phyloP scores from a whole-genome alignment of 2,888 invertebrate genomes.

The Listrodromus nycthemerus region DNA sequence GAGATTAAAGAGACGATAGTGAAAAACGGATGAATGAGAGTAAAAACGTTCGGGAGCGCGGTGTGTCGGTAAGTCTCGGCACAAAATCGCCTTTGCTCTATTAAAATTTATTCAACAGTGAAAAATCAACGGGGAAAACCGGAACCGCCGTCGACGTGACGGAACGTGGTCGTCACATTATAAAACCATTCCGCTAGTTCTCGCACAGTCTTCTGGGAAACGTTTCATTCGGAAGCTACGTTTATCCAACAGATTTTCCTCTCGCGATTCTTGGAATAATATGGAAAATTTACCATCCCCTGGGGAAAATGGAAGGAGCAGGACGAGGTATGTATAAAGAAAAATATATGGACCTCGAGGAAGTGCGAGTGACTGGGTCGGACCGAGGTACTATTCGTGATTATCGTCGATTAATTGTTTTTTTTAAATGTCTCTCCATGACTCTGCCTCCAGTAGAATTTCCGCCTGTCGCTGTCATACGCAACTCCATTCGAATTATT shows the following conservation, averaged over 20 bases:
- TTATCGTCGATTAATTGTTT: conserved; percentile 21
- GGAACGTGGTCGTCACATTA: conserved; percentile 17
- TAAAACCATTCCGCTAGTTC: conserved; percentile 16
- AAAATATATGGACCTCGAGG: conserved; percentile 1
- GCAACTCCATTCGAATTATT: background rate
- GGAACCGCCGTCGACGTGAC: background rate
- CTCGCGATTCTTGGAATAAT: conserved; percentile 42
- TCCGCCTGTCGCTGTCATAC: background rate
- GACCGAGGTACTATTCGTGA: background rate
- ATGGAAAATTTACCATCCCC: conserved; percentile 43
- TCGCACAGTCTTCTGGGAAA: conserved; percentile 21
- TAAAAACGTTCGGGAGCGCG: conserved; percentile 12
- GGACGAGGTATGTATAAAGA: background rate
- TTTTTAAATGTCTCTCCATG: background rate
- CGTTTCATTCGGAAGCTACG: conserved; percentile 31
- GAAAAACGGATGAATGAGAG: background rate
- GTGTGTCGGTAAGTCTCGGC: background rate
- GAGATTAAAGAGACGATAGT: conserved; percentile 14
- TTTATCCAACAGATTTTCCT: conserved; percentile 51
- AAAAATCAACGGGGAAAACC: conserved; percentile 24
- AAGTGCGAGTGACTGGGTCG: background rate
- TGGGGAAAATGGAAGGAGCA: background rate
- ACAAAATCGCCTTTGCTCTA: conserved; percentile 35
- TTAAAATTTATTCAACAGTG: conserved; percentile 47
- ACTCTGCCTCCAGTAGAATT: background rate